A percentile compares a stretch with the other conserved stretches of the same genome.
Conservation (phyloP, 2,113 vertebrate species). For the Diadophis punctatus region DNA sequence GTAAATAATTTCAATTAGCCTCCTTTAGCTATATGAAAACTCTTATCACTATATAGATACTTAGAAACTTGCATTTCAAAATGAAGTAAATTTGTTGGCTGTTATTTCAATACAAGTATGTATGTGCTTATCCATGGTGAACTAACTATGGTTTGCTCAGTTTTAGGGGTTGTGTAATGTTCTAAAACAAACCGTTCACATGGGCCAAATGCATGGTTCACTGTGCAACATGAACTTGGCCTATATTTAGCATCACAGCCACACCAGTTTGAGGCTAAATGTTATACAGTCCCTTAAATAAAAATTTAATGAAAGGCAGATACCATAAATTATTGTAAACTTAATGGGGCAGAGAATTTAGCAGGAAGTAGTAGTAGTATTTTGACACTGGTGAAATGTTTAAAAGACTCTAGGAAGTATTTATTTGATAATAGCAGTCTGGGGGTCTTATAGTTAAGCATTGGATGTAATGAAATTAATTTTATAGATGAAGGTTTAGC, state of each 20-base stretch:
- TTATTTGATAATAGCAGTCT: slow-evolving; percentile 40
- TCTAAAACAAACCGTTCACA: background rate
- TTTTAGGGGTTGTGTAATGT: background rate
- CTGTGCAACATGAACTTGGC: background rate
- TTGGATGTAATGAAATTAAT: slow-evolving; percentile 61
- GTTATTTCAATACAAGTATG: background rate
- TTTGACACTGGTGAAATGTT: slow-evolving; percentile 10
- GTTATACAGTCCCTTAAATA: slow-evolving; percentile 13
- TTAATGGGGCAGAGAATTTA: slow-evolving; percentile 29
- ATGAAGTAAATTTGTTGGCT: background rate
- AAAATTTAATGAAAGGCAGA: slow-evolving; percentile 24
- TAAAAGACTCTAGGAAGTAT: slow-evolving; percentile 37
- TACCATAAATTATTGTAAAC: slow-evolving; percentile 27
- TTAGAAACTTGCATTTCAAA: background rate
- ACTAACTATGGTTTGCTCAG: background rate
- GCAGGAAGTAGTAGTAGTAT: slow-evolving; percentile 29
- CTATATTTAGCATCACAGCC: background rate
- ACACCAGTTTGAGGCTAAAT: background rate
- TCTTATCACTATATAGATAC: background rate
- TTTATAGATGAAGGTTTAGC: slow-evolving; percentile 54
- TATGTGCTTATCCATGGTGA: background rate
- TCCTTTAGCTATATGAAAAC: background rate
- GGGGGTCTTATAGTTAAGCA: slow-evolving; percentile 51
- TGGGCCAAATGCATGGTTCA: background rate
- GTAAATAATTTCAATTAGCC: background rate